A percentile compares a stretch with the other conserved stretches of the same genome.
Conservation (phyloP, 2,888 invertebrate genomes). For the Charanyca ferruginea region DNA sequence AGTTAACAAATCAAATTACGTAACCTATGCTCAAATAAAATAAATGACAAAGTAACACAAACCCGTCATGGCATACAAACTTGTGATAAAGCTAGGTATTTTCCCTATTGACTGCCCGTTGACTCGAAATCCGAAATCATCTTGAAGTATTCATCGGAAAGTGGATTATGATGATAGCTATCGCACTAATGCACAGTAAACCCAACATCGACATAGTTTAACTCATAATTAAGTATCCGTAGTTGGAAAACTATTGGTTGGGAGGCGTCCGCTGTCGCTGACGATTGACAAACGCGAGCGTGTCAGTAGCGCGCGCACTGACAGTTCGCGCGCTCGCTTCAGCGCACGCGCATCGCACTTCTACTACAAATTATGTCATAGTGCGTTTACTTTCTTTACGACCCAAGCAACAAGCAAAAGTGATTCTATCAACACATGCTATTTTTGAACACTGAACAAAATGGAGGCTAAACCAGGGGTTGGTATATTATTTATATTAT, state of each 20-base stretch:
- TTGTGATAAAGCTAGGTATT: conserved; percentile 35
- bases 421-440: conserved; percentile 50
- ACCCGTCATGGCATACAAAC: conserved; percentile 5
- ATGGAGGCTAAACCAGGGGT: conserved; percentile 77
- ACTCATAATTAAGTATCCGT: conserved; percentile 26
- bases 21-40: not conserved
- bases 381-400: conserved; percentile 64
- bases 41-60: not conserved
- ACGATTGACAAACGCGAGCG: conserved; percentile 46
- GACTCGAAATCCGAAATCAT: conserved; percentile 21
- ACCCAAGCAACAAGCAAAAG: conserved; percentile 58
- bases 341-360: conserved; percentile 68
- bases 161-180: not conserved
- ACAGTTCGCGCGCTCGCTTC: conserved; percentile 74
- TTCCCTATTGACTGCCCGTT: conserved; percentile 23
- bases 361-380: conserved; percentile 64
- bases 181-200: conserved; percentile 1
- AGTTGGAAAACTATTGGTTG: conserved; percentile 46
- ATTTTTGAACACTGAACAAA: conserved; percentile 52
- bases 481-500: conserved; percentile 59
- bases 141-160: conserved; percentile 14
- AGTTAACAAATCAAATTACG: not conserved
- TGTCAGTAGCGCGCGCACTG: conserved; percentile 74
- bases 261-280: conserved; percentile 14
- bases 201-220: conserved; percentile 1